Percentiles rank a stretch among this genome's conserved stretches.
Evolutionary conservation across 1,140 invertebrate species (phyloP).

Genomic region (Rhagoletis zephyria): DNA sequence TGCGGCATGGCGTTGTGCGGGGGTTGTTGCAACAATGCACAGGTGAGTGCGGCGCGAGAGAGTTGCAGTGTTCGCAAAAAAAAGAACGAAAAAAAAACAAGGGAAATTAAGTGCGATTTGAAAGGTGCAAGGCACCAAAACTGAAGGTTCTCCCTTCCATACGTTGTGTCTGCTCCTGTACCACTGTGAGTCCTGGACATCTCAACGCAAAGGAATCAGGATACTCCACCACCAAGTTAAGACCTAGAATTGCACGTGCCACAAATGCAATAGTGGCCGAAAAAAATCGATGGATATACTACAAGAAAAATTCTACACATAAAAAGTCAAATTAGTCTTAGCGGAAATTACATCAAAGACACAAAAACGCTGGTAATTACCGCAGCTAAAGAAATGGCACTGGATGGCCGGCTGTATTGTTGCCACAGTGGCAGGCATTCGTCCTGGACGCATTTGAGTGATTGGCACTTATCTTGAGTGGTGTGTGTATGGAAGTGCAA

Average conservation of each 20-base stretch:
- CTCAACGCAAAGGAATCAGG: background rate
- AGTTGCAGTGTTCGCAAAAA: background rate
- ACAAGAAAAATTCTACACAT: background rate
- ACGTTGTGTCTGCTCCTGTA: background rate
- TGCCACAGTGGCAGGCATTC: background rate
- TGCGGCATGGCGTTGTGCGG: background rate
- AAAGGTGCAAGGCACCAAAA: constrained; percentile 43
- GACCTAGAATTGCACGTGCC: constrained; percentile 36
- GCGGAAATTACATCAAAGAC: constrained; percentile 52
- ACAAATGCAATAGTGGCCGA: background rate
- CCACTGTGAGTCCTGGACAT: background rate
- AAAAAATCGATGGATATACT: background rate
- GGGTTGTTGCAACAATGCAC: background rate
- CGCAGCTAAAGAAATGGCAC: background rate
- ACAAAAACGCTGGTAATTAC: constrained; percentile 25
- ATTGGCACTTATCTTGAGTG: constrained; percentile 6
- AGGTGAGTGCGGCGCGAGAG: background rate
- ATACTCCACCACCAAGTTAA: background rate
- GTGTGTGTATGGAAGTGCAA: background rate
- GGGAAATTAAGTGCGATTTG: constrained; percentile 42
- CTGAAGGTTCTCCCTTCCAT: background rate
- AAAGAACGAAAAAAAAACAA: background rate
- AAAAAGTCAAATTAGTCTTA: constrained; percentile 20
- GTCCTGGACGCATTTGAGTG: constrained; percentile 31
- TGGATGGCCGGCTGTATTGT: background rate